Base-by-base conservation (phyloP, 2,888 invertebrate species). In the Lithophane socia region DNA sequence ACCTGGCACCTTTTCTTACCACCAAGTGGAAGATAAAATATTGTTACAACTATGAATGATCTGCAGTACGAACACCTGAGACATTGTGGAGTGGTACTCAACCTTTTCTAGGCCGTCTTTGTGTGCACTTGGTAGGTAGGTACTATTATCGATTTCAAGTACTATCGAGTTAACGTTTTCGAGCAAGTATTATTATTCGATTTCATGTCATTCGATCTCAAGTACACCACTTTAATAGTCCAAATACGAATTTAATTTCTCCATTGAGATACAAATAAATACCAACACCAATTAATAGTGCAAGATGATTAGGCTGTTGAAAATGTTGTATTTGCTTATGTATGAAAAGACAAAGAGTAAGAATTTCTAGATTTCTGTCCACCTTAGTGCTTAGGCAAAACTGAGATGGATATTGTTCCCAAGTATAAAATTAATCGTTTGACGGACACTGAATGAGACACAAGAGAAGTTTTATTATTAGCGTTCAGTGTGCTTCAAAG, bases 51-150 rank as follows among this genome's bases (percentile, higher is more conserved):
- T 49, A 21, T 18, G 16, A 70, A 70, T 61, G 37, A 69, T 81
- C 49, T 80, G 42, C 42, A 79, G 7, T 37, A 52, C 12, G 49
- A 54, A 67, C 75, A 80, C 65, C 54, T 76, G 69, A 60, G 61
- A 66, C 42, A 70, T 18, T 76, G 12, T 60, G 54, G 47, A 81
- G 69, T 56, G 47, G 47, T 47, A 56, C 69, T 80, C n/a, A n/a
- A 66, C 56, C 76, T 70, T 75, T 66, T 70, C 13, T 60, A 69
- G 54, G 24, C 42, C 13, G 18, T 29, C 44, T 66, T 2, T 65
- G n/a, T 66, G 3, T 61, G 29, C 29, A n/a, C 18, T 63, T 24
- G 21, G 13, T 44, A n/a, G 18, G 12, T 42, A 21, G 12, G 7
- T 58, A 61, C 8, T 70, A n/a, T 64, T 37, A 37, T 37, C 37